Evolutionary conservation across 2,888 invertebrate genomes (phyloP), one percentile per base, ranked within the genome.

Genomic region (Apamea anceps): DNA sequence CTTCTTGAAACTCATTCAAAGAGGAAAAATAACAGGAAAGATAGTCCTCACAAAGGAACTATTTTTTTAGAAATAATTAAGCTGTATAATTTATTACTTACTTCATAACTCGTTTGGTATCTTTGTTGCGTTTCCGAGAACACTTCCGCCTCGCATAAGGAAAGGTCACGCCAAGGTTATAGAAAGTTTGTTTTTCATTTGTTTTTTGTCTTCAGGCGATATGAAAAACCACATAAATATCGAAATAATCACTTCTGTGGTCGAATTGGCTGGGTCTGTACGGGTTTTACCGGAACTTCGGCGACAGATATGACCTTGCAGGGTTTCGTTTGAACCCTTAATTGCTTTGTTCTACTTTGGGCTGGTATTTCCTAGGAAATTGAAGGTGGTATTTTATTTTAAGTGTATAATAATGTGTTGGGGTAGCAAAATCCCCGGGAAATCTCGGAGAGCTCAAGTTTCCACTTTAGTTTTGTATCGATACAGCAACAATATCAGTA

Each of bases 161-260:
- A 89, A 89, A 89, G 89, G 88, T 89, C 87, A 87, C 62, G 67
- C 45, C 84, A 81, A 88, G 88, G 84, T 83, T 82, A 70, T 88
- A 88, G 88, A 89, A 88, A 89, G 88, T 88, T 89, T 85, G 84
- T 87, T 89, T 87, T 89, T 88, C 82, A 86, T 87, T 86, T 86
- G 81, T 82, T 89, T 89, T 86, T 89, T 87, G 60, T 70, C 79
- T 74, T 77, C 74, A 84, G 28, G 68, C 70, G 76, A 85, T 87
- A 88, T 78, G 88, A 89, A 89, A 89, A 88, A 85, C 88, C 87
- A 73, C 84, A 78, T 81, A 77, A 73, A 80, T 82, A 80, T 10
- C 57, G 62, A 85, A 83, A 80, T 88, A 88, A 87, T 87, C 62
- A 77, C 72, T 51, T 70, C 60, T 87, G 88, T 48, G 88, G 87